Percentiles rank a stretch among this genome's conserved stretches.
Evolutionary conservation across 2,797 vertebrate species (phyloP).

Genomic region (Podargus strigoides): DNA sequence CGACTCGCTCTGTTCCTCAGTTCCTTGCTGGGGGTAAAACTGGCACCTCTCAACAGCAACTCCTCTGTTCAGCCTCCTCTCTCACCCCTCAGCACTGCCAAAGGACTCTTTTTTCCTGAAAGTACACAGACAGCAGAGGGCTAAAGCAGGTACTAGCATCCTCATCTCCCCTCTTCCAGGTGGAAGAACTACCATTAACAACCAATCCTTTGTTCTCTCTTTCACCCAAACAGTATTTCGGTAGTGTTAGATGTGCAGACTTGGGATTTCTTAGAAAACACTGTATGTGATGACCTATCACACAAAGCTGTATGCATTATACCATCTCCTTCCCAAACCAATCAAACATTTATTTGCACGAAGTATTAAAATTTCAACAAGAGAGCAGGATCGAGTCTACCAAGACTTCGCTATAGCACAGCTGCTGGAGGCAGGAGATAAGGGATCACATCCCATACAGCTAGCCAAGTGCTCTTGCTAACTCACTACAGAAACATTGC

Average conservation of each 20-base stretch:
- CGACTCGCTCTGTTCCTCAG: background rate
- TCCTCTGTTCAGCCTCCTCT: background rate
- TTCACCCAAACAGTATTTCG: background rate
- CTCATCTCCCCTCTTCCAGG: background rate
- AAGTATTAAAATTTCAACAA: background rate
- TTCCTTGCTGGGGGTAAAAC: background rate
- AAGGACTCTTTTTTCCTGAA: background rate
- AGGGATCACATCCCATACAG: background rate
- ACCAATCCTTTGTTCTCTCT: background rate
- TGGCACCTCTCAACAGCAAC: background rate
- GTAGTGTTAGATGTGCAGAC: background rate
- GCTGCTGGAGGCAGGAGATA: background rate
- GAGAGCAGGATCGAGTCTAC: background rate
- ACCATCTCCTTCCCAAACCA: background rate
- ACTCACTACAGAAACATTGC: background rate
- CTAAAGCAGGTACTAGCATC: background rate
- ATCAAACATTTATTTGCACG: background rate
- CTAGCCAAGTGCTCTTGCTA: background rate
- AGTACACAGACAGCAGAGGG: rapidly evolving
- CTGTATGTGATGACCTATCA: background rate
- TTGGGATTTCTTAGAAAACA: background rate
- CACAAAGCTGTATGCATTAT: background rate
- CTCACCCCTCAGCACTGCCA: background rate
- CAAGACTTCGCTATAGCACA: background rate
- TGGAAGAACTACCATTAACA: background rate